Percentiles rank a stretch among this genome's conserved stretches.
Conservation (phyloP, 2,797 vertebrate genomes). For the Sebastiscus tertius region DNA sequence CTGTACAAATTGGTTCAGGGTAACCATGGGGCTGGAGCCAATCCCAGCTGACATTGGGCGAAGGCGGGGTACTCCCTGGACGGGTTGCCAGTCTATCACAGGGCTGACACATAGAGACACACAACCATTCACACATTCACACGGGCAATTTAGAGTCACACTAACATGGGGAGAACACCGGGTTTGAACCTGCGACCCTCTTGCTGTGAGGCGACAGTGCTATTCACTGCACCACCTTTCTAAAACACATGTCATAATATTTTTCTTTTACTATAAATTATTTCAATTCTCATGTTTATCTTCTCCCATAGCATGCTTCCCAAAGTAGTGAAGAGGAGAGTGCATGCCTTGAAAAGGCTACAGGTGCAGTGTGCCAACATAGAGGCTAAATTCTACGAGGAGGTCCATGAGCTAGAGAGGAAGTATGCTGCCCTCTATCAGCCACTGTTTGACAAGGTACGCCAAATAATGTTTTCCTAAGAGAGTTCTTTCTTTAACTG, state of each 20-base stretch:
- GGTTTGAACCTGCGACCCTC: too few species aligned
- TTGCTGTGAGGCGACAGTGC: too few species aligned
- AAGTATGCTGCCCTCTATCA: slow-evolving; percentile 95
- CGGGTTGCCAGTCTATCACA: too few species aligned
- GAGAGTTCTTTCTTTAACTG: neutral
- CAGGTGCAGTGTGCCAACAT: slow-evolving; percentile 95
- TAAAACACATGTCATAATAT: neutral
- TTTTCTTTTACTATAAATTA: neutral
- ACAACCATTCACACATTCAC: too few species aligned
- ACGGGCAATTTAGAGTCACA: too few species aligned
- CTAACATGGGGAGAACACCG: too few species aligned
- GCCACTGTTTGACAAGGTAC: slow-evolving; percentile 95
- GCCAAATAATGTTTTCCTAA: neutral
- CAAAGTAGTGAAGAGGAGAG: slow-evolving; percentile 94
- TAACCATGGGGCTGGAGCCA: neutral
- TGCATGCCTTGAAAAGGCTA: slow-evolving; percentile 94
- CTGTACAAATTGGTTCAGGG: neutral
- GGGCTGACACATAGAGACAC: too few species aligned
- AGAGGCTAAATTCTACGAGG: slow-evolving; percentile 98
- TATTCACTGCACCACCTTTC: neutral
- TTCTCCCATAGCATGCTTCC: slow-evolving; percentile 87
- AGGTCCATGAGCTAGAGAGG: slow-evolving; percentile 96
- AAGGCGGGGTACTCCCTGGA: too few species aligned
- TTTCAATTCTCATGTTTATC: slow-evolving; percentile 4
- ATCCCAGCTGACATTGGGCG: too few species aligned